A percentile compares a stretch with the other conserved stretches of the same genome.
These are phyloP conservation scores for Hypotaenidia philippensis DNA, from an alignment of 2,797 vertebrate species.

Conservation along the genomic window DNA sequence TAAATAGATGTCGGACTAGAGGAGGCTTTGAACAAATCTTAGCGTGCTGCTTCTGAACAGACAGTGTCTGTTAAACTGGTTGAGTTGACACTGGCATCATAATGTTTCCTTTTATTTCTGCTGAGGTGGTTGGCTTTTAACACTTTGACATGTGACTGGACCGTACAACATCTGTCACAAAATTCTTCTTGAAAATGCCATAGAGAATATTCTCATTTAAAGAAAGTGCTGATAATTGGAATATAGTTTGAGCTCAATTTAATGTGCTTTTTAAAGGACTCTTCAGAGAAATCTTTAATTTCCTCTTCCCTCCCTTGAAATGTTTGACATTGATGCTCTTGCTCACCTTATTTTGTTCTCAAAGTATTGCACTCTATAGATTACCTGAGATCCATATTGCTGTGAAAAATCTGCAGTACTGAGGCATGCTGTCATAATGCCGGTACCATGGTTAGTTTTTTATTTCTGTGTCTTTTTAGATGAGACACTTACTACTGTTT, in stretches of 20 bases:
- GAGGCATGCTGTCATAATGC: background rate
- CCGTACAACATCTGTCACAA: background rate
- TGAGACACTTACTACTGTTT: background rate
- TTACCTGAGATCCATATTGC: background rate
- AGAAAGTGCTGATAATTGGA: background rate
- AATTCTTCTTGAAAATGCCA: background rate
- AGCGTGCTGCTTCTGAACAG: constrained; percentile 62
- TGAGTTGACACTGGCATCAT: constrained; percentile 30
- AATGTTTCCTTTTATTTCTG: constrained; percentile 38
- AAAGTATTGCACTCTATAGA: background rate
- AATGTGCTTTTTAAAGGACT: constrained; percentile 17
- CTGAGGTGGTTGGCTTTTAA: constrained; percentile 20
- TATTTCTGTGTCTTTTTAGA: background rate
- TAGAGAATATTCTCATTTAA: constrained; percentile 16
- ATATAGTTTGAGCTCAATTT: background rate
- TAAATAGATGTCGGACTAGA: constrained; percentile 68
- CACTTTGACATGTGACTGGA: background rate
- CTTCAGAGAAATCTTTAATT: constrained; percentile 31
- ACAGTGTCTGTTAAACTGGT: constrained; percentile 55
- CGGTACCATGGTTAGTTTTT: background rate
- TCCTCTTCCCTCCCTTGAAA: constrained; percentile 36
- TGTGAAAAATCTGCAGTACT: constrained; percentile 51
- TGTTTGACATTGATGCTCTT: background rate
- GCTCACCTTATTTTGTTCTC: background rate
- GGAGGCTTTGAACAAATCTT: constrained; percentile 68